Conservation (phyloP, 53 echinoderm and acorn worm genomes). For the Apostichopus leukothele region DNA sequence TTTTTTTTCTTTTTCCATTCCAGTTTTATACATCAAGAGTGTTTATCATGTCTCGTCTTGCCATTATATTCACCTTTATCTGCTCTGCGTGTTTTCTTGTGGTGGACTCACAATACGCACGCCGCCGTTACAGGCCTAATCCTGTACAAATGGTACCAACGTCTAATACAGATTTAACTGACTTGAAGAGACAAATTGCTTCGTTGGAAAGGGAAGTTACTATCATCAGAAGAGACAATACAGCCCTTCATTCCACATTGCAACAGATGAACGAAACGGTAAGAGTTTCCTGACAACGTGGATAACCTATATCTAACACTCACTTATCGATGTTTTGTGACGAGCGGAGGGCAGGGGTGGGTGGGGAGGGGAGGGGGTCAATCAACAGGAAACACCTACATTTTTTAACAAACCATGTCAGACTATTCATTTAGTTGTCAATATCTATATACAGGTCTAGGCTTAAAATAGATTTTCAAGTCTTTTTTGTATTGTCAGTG, state of each 20-base stretch:
- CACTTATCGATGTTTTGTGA: too few relatives aligned
- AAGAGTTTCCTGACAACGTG: not conserved
- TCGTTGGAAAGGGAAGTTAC: conserved; percentile 8
- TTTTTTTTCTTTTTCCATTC: too few relatives aligned
- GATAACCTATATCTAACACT: too few relatives aligned
- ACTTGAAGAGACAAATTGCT: not conserved
- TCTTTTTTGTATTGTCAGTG: too few relatives aligned
- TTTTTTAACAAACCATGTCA: too few relatives aligned
- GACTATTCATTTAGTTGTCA: too few relatives aligned
- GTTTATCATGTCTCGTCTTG: not conserved
- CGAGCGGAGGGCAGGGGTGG: too few relatives aligned
- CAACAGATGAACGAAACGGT: conserved; percentile 14
- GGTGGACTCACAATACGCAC: not conserved
- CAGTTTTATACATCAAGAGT: not conserved
- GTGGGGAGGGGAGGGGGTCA: too few relatives aligned
- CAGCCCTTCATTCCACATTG: not conserved
- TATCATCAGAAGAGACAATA: not conserved
- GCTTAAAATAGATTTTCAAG: too few relatives aligned
- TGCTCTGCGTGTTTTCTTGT: not conserved
- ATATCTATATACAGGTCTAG: too few relatives aligned
- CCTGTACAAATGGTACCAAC: not conserved
- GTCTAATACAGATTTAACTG: not conserved
- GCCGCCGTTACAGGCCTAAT: not conserved
- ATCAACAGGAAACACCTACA: too few relatives aligned
- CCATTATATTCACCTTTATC: not conserved